Conservation (phyloP, 2,113 vertebrate genomes). For the Aspiorhynchus laticeps region DNA sequence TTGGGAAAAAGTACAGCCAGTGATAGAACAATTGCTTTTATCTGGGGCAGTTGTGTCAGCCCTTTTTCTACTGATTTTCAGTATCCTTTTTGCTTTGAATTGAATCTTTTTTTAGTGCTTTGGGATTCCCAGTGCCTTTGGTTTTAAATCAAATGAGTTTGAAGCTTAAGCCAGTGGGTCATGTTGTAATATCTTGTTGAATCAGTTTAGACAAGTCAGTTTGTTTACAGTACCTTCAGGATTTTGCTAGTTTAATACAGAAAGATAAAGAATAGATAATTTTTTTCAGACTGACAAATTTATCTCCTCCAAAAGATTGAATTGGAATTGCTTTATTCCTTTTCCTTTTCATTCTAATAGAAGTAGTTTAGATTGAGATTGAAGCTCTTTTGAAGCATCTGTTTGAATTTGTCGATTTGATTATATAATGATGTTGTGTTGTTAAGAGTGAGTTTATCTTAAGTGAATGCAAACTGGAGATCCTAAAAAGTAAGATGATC, state of each 20-base stretch:
- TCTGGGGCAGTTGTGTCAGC: not conserved
- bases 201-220: slow-evolving; percentile 27
- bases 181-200: slow-evolving; percentile 31
- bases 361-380: slow-evolving; percentile 1
- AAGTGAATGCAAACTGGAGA: not conserved
- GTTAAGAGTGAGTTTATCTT: not conserved
- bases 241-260: slow-evolving; percentile 7
- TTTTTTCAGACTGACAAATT: slow-evolving; percentile 14
- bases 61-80: not conserved
- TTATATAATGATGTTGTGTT: not conserved
- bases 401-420: not conserved
- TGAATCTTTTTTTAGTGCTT: not conserved
- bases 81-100: slow-evolving; percentile 8
- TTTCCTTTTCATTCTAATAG: not conserved
- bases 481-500: not conserved
- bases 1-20: not conserved
- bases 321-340: slow-evolving; percentile 32
- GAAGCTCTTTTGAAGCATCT: not conserved
- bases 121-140: not conserved
- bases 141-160: not conserved
- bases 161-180: not conserved
- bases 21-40: not conserved
- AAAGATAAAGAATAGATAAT: no score
- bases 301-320: slow-evolving; percentile 7
- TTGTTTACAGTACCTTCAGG: slow-evolving; percentile 13